Evolutionary conservation across 2,113 vertebrate species (phyloP).

Genomic region (Oriolus oriolus): DNA sequence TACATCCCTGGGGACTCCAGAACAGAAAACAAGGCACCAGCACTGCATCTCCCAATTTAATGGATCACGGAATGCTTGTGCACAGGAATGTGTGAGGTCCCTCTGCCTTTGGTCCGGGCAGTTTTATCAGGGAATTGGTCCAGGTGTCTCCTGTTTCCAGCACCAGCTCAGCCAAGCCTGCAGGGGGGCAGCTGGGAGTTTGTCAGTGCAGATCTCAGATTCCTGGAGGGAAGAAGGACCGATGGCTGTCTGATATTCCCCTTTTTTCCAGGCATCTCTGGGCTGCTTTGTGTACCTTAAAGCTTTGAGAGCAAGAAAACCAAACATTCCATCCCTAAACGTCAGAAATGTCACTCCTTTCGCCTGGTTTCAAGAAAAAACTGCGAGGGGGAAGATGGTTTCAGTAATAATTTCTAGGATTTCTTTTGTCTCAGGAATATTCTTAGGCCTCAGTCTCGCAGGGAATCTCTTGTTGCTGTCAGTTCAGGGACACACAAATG

Average conservation of each 20-base stretch:
- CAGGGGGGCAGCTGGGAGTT: neutral
- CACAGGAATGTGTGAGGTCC: neutral
- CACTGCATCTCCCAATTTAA: neutral
- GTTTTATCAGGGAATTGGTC: neutral
- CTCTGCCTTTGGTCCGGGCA: neutral
- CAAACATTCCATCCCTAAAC: neutral
- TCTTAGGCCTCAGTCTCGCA: neutral
- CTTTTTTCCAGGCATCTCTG: neutral
- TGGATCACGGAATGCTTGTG: neutral
- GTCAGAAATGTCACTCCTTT: neutral
- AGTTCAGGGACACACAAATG: neutral
- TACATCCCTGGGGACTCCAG: neutral
- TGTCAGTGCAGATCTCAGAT: neutral
- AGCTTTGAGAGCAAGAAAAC: neutral
- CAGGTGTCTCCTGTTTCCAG: neutral
- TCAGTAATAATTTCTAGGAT: neutral
- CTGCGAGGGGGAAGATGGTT: neutral
- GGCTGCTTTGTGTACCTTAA: neutral
- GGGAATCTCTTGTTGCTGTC: constrained; percentile 12
- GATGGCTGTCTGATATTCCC: neutral
- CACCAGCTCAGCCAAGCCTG: neutral
- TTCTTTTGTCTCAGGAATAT: neutral
- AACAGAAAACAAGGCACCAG: neutral
- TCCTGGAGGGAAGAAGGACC: neutral
- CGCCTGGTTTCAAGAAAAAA: neutral